Evolutionary conservation across 1,140 invertebrate genomes (phyloP).

Genomic region (Agraylea sexmaculata): DNA sequence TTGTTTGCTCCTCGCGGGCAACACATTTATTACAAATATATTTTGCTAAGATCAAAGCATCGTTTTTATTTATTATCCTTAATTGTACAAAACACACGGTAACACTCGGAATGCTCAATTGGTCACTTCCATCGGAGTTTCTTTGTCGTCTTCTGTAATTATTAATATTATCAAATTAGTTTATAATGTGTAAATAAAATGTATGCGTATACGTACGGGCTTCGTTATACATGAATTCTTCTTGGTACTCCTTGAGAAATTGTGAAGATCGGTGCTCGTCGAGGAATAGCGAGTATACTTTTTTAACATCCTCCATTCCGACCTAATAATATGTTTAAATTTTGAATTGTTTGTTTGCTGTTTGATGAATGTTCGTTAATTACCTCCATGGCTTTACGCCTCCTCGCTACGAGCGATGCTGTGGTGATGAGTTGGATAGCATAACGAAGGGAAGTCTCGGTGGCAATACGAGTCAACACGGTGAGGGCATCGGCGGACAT

Average conservation of each 20-base stretch:
- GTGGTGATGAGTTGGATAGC: conserved; percentile 98
- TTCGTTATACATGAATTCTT: conserved; percentile 89
- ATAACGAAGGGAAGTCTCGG: conserved; percentile 88
- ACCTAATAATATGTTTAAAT: conserved; percentile 40
- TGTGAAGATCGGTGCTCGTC: conserved; percentile 88
- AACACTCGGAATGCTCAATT: too few relatives aligned
- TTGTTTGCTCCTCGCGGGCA: too few relatives aligned
- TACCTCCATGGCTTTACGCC: conserved; percentile 74
- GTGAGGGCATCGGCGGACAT: conserved; percentile 85
- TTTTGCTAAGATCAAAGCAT: too few relatives aligned
- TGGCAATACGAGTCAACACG: conserved; percentile 84
- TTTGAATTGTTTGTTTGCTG: conserved; percentile 3
- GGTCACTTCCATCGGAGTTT: too few relatives aligned
- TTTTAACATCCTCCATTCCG: conserved; percentile 83
- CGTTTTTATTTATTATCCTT: too few relatives aligned
- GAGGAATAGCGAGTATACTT: conserved; percentile 88
- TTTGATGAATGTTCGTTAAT: conserved; percentile 4
- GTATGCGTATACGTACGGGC: conserved; percentile 21
- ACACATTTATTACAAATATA: too few relatives aligned
- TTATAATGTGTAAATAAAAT: too few relatives aligned
- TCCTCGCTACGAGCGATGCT: conserved; percentile 75
- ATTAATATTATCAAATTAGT: too few relatives aligned
- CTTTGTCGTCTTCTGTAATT: too few relatives aligned
- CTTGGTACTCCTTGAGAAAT: conserved; percentile 91
- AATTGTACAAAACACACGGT: too few relatives aligned